Evolutionary conservation across 2,888 invertebrate species (phyloP), one percentile per base, ranked within the genome.

Genomic region (Melitaea athalia): DNA sequence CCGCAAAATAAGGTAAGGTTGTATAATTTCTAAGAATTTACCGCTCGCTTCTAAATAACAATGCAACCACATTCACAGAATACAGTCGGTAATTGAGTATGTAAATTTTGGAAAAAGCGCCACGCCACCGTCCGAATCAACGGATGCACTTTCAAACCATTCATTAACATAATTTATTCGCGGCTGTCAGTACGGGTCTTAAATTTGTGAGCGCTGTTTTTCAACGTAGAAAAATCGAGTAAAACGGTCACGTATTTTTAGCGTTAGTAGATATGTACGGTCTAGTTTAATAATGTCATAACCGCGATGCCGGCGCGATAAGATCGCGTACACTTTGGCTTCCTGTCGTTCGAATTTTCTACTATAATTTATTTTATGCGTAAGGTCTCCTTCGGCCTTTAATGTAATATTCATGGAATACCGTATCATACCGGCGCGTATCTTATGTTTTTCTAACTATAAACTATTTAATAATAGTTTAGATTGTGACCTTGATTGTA

Each of bases 141-240:
- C 85, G 83, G 87, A 89, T 89, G 90, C 89, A 88, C 91, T 89
- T 88, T 83, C 84, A 86, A 89, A 90, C 84, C 85, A 83, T 87
- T 90, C 89, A 90, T 92, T 92, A 91, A 75, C 91, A 91, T 92
- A 92, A 92, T 91, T 90, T 92, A 92, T 91, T 88, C 90, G 85
- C 77, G 79, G 81, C 89, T 89, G 91, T 91, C 92, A 91, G 89
- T 87, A 76, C 85, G 85, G 88, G 84, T 83, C 87, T 88, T 87
- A 90, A 91, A 91, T 89, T 90, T 88, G 88, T 86, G 86, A 84
- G 82, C 86, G 86, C 82, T 84, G 87, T 87, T 87, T 90, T 91
- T 89, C 85, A 88, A 82, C 86, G 78, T 79, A 75, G 81, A 82
- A 86, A 85, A 86, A 88, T 89, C 85, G 81, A 84, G 86, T 81